Percentiles rank a stretch among this genome's conserved stretches.
These are phyloP conservation scores for Chiroxiphia lanceolata DNA, from an alignment of 2,797 vertebrate species.

Conservation along the genomic window DNA sequence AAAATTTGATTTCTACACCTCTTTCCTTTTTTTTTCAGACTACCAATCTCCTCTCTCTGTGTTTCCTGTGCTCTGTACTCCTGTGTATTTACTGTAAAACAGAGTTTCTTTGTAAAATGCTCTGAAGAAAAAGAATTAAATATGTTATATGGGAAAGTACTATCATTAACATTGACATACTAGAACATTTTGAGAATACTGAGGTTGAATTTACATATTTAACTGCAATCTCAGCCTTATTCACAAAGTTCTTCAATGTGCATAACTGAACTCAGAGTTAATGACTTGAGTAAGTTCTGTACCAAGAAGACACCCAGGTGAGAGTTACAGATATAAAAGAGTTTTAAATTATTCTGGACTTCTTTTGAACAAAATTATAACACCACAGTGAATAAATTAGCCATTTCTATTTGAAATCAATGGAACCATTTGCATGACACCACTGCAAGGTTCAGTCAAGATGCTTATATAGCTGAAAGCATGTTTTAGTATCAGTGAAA, in stretches of 20 bases:
- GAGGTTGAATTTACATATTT: slow-evolving; percentile 54
- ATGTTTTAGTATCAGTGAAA: background rate
- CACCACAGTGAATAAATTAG: slow-evolving; percentile 12
- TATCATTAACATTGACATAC: slow-evolving; percentile 49
- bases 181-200: slow-evolving; percentile 33
- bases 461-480: background rate
- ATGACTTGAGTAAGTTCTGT: slow-evolving; percentile 1
- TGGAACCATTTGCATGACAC: slow-evolving; percentile 30
- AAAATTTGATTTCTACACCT: background rate
- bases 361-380: slow-evolving; percentile 32
- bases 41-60: background rate
- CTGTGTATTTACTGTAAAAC: slow-evolving; percentile 40
- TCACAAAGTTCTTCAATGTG: slow-evolving; percentile 31
- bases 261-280: slow-evolving; percentile 45
- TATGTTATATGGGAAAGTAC: slow-evolving; percentile 5
- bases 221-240: slow-evolving; percentile 56
- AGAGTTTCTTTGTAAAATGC: slow-evolving; percentile 10
- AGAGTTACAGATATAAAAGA: slow-evolving; percentile 13
- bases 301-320: background rate
- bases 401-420: slow-evolving; percentile 44
- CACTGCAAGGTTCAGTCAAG: slow-evolving; percentile 18
- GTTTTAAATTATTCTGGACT: slow-evolving; percentile 43
- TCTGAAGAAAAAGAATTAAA: slow-evolving; percentile 51
- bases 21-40: background rate
- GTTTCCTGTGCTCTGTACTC: background rate